Evolutionary conservation across 2,113 vertebrate species (phyloP).

Genomic region (Smithornis capensis): DNA sequence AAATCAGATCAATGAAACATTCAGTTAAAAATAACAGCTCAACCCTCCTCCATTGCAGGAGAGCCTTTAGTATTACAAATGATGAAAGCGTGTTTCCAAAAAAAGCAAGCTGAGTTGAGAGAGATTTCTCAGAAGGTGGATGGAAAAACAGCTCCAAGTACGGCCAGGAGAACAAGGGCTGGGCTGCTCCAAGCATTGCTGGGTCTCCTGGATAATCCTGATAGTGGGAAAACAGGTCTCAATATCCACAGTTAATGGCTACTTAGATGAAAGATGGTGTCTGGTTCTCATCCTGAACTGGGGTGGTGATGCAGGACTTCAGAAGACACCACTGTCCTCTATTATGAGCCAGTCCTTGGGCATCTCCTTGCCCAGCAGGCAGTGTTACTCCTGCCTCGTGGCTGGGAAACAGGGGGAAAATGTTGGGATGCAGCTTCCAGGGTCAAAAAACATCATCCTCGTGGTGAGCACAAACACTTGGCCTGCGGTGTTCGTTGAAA

Average conservation of each 20-base stretch:
- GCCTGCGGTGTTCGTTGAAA: neutral
- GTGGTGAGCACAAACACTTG: neutral
- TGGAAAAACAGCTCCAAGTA: neutral
- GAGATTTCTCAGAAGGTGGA: neutral
- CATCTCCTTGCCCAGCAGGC: neutral
- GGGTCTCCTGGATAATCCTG: neutral
- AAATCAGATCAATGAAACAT: slow-evolving; percentile 46
- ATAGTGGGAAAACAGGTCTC: neutral
- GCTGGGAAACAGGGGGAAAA: neutral
- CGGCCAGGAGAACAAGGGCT: neutral
- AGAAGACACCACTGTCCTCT: neutral
- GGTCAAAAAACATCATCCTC: neutral
- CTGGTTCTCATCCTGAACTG: neutral
- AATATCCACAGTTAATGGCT: neutral
- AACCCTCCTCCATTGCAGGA: slow-evolving; percentile 31
- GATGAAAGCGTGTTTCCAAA: slow-evolving; percentile 18
- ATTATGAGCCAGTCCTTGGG: neutral
- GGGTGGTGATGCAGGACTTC: neutral
- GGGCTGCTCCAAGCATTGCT: neutral
- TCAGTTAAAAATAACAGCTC: slow-evolving; percentile 48
- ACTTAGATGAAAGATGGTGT: neutral
- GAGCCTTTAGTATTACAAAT: slow-evolving; percentile 30
- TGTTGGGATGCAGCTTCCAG: neutral
- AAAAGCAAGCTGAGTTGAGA: neutral
- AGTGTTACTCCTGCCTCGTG: fast-evolving